A percentile compares a stretch with the other conserved stretches of the same genome.
phyloP scores from a whole-genome alignment of 2,113 vertebrate species.

The Chionomys nivalis region DNA sequence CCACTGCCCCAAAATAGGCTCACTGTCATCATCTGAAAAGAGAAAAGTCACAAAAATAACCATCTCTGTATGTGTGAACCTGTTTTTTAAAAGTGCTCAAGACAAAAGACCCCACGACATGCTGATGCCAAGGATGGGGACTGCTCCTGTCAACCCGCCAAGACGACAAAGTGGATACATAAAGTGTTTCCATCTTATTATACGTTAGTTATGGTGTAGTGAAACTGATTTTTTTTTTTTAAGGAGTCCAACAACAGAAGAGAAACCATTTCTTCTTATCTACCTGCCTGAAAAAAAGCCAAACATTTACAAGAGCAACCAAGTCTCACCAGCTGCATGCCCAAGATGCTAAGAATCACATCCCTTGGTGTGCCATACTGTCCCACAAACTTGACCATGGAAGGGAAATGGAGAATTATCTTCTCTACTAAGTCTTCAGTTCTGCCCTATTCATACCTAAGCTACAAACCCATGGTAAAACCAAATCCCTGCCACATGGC shows the following conservation, averaged over 20 bases:
- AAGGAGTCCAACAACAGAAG: not conserved
- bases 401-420: not conserved
- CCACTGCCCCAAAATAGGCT: constrained; percentile 99
- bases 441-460: not conserved
- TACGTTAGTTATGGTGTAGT: not conserved
- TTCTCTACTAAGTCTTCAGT: not conserved
- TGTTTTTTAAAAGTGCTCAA: not conserved
- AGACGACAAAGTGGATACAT: not conserved
- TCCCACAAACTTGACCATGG: not conserved
- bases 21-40: constrained; percentile 95
- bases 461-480: not conserved
- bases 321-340: not conserved
- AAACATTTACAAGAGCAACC: constrained; percentile 29
- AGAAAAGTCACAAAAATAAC: constrained; percentile 34
- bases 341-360: not conserved
- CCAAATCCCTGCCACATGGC: not conserved
- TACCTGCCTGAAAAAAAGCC: not conserved
- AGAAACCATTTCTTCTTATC: constrained; percentile 16
- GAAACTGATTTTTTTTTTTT: not conserved
- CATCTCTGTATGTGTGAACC: not conserved
- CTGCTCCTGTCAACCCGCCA: not conserved
- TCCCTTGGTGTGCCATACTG: not conserved
- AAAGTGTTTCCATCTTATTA: not conserved
- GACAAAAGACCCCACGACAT: constrained; percentile 28
- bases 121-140: not conserved